Evolutionary conservation across 2,113 vertebrate genomes (phyloP), one percentile per base, ranked within the genome.

Genomic region (Lepidothrix coronata): DNA sequence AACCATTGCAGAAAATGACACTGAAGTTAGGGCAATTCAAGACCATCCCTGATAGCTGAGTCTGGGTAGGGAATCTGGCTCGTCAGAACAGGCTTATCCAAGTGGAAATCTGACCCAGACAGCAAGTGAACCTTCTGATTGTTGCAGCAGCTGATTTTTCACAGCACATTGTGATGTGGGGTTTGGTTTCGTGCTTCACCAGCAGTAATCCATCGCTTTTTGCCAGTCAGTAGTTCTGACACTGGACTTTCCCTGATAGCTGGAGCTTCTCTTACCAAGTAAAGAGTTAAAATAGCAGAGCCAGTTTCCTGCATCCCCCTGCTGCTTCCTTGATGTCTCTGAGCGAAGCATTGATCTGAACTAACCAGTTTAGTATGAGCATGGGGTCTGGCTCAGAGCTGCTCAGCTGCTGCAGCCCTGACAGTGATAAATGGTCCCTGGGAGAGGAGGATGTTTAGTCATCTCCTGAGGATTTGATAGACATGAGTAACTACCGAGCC

Each of bases 321-420:
- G 67, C 74, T 80, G 46, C 52, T 88, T 41, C 55, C 91, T 73
- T 41, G 54, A 1, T 71, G 76, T 37, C 79, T 62, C 44, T 6
- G 39, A 12, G 63, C 7, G 28, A 71, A 80, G 68, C 58, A 19
- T 1, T 37, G 83, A 67, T 80, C 76, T 66, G 94, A 80, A 17
- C 68, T 48, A 67, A 86, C 63, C 65, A 11, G 37, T 78, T 86
- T 5, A 55, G 94, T 11, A 0, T 20, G 43, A 83, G 59, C 3
- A 14, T 43, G 85, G 88, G 88, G 48, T 49, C 79, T 65, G 78
- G 57, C 76, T 84, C 63, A 14, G 76, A 72, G 65, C 84, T 71
- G 81, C 80, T 80, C 28, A 30, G 55, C 57, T 96, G 57, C 88
- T 85, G 87, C 80, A 72, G 49, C 71, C 33, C 77, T 41, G 68